Percentiles rank a stretch among this genome's conserved stretches.
These are phyloP conservation scores for Melinopterus prodromus DNA, from an alignment of 2,888 invertebrate species.

Conservation along the genomic window DNA sequence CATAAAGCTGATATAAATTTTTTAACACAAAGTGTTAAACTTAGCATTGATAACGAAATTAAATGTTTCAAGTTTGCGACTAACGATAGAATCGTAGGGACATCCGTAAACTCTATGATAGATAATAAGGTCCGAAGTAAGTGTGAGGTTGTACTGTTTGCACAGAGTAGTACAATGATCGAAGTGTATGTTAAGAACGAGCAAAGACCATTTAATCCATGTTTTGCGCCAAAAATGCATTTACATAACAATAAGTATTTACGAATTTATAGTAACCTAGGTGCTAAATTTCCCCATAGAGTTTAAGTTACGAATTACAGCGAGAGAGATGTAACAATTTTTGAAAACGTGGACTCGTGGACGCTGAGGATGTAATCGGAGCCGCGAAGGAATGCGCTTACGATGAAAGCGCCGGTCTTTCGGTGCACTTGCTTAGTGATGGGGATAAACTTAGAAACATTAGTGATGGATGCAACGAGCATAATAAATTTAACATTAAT, in stretches of 20 bases:
- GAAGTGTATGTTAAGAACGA: too few species aligned
- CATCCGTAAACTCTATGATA: not conserved
- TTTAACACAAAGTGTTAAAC: not conserved
- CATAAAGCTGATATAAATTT: not conserved
- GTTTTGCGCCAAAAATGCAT: not conserved
- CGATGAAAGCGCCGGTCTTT: not conserved
- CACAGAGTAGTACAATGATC: not conserved
- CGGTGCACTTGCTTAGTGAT: not conserved
- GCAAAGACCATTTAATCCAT: not conserved
- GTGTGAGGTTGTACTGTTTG: not conserved
- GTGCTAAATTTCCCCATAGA: not conserved
- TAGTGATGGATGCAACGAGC: not conserved
- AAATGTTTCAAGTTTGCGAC: not conserved
- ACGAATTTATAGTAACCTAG: not conserved
- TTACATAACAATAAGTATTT: not conserved
- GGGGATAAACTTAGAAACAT: not conserved
- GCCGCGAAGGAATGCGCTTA: not conserved
- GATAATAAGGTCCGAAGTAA: not conserved
- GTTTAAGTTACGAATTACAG: not conserved
- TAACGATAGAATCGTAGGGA: not conserved
- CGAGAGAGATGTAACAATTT: not conserved
- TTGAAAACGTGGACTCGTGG: not conserved
- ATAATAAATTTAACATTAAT: constrained; percentile 6
- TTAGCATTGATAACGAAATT: not conserved
- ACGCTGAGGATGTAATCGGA: not conserved